phyloP scores from a whole-genome alignment of 2,797 vertebrate species.

The Anolis apletophallus region DNA sequence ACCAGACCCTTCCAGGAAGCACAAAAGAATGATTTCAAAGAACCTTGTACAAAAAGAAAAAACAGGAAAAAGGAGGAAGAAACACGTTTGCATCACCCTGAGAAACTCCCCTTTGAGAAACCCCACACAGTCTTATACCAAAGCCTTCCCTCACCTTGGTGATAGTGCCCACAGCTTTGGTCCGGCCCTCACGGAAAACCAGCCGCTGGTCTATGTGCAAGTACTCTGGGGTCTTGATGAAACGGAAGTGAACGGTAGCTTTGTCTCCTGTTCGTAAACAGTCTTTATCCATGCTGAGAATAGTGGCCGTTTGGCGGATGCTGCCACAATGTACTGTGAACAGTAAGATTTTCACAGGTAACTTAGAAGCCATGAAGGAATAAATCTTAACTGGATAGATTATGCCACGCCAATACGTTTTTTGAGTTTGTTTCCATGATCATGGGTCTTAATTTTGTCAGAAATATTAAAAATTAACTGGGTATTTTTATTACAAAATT shows the following conservation, averaged over 20 bases:
- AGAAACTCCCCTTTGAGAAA: neutral
- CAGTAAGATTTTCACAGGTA: neutral
- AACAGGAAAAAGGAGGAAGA: neutral
- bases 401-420: conserved; percentile 4
- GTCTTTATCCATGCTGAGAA: conserved; percentile 95
- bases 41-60: too few species aligned
- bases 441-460: neutral
- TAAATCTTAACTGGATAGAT: neutral
- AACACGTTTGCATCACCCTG: neutral
- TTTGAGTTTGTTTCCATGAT: neutral
- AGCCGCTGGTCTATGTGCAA: conserved; percentile 93
- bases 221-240: conserved; percentile 96
- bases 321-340: conserved; percentile 88
- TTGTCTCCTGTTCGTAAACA: conserved; percentile 96
- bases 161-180: conserved; percentile 95
- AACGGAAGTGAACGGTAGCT: conserved; percentile 94
- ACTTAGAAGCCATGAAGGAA: conserved; percentile 16
- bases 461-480: too few species aligned
- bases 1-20: too few species aligned
- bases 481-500: too few species aligned
- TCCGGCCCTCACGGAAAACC: conserved; percentile 95
- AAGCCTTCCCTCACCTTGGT: conserved; percentile 84
- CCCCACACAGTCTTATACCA: neutral
- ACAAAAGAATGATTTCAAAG: too few species aligned
- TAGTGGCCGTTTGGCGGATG: conserved; percentile 96